A percentile compares a stretch with the other conserved stretches of the same genome.
These are phyloP conservation scores for Eupithecia dodoneata DNA, from an alignment of 2,888 invertebrate species.

Conservation along the genomic window DNA sequence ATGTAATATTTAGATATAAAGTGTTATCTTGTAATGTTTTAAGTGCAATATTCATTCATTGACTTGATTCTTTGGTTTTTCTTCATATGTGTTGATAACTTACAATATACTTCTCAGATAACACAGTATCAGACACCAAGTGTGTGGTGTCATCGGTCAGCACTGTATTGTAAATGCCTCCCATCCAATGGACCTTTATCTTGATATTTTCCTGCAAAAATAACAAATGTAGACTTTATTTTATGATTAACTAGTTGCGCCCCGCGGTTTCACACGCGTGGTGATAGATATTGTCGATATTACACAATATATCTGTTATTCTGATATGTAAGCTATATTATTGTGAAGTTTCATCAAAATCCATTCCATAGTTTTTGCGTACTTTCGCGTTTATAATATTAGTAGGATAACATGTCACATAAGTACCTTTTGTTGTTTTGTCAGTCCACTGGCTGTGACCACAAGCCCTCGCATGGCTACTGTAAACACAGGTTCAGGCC, in stretches of 20 bases:
- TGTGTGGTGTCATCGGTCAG: conserved; percentile 90
- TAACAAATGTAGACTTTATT: neutral
- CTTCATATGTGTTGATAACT: conserved; percentile 53
- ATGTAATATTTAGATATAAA: no score
- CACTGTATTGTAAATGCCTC: conserved; percentile 87
- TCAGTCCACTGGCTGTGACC: conserved; percentile 86
- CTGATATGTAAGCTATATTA: no score
- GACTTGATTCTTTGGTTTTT: neutral
- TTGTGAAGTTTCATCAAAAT: no score
- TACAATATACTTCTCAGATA: conserved; percentile 91
- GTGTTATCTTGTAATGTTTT: no score
- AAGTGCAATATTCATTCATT: no score
- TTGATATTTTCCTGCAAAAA: conserved; percentile 83
- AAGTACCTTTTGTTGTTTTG: conserved; percentile 64
- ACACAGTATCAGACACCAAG: conserved; percentile 90
- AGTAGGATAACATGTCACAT: neutral
- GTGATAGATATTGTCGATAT: no score
- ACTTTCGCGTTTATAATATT: no score
- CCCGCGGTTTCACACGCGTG: no score
- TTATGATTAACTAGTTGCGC: no score
- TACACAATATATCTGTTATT: no score
- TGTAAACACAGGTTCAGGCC: conserved; percentile 90
- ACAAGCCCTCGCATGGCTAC: conserved; percentile 91
- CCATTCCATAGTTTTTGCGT: no score
- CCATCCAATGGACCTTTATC: conserved; percentile 89